Evolutionary conservation across 2,797 vertebrate genomes (phyloP).

Genomic region (Sebastes goodei): DNA sequence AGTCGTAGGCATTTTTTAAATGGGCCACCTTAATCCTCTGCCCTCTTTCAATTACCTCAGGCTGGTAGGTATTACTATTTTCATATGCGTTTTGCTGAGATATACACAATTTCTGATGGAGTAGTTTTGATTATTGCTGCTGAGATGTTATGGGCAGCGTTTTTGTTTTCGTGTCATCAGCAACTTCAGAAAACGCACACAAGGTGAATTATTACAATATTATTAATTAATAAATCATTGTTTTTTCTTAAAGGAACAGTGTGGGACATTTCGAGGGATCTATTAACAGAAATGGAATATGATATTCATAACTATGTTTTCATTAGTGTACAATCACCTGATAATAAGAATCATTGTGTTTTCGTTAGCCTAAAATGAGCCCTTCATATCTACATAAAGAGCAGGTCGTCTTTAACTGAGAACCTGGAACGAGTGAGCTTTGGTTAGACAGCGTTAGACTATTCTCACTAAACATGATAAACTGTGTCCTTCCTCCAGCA

Average conservation of each 20-base stretch:
- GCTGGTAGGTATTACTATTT: not conserved
- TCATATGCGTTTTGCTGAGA: not conserved
- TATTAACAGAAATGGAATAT: too few relatives aligned
- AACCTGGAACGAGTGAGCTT: not conserved
- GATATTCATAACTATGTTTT: too few relatives aligned
- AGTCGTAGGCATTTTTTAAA: not conserved
- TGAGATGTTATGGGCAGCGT: not conserved
- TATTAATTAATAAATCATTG: not conserved
- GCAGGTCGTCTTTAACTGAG: not conserved
- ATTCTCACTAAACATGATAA: not conserved
- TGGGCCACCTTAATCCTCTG: not conserved
- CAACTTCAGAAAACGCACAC: not conserved
- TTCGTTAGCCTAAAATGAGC: too few relatives aligned
- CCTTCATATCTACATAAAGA: too few relatives aligned
- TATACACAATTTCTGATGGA: not conserved
- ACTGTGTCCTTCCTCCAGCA: constrained; percentile 60
- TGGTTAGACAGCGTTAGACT: not conserved
- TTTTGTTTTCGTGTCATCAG: constrained; percentile 6
- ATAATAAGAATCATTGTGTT: too few relatives aligned
- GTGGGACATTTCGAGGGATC: too few relatives aligned
- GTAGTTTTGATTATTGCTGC: not conserved
- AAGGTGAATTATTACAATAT: not conserved
- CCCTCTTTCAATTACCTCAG: not conserved
- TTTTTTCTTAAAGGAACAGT: not conserved
- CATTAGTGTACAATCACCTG: too few relatives aligned